Base-by-base conservation (phyloP, 2,113 vertebrate genomes). In the Pogona vitticeps region DNA sequence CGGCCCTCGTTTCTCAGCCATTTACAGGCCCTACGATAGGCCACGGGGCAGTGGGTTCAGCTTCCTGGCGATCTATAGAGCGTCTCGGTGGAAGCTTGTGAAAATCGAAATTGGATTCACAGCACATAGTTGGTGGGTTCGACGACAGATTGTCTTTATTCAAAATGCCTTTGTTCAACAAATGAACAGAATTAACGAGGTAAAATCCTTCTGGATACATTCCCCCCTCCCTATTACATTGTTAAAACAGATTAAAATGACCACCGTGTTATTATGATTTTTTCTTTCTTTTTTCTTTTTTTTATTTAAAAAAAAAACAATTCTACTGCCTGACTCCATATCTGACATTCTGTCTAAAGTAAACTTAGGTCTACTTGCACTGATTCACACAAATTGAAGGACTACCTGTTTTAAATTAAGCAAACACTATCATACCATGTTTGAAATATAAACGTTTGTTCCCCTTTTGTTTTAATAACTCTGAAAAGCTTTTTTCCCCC, bases 141-240 rank as follows among this genome's bases (percentile, higher is more conserved):
- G 92, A 94, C 87, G 98, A 99, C 98, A 98, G 98, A 98, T 98
- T 98, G 98, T 99, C 98, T 99, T 99, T 99, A 99, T 99, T 99
- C 96, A 97, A 98, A 98, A 98, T 85, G 95, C 94, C 98, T 98
- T 98, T 98, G 98, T 97, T 98, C 97, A 95, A 96, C 97, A 97
- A 96, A 97, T 95, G 97, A 98, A 98, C 98, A 98, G 97, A 97
- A 96, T 96, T 90, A 95, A 97, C 91, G 97, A 98, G 98, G 97
- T 97, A 97, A 98, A 97, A 97, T 97, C 97, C 97, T 98, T 97
- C 96, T 96, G 96, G 96, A 97, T 98, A 98, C 98, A 98, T n/a
- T 94, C 95, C 95, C 96, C 77, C 97, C 96, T 96, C 85, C 10
- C 46, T 88, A 87, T 97, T 96, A 98, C 97, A 98, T 97, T 10